Percentiles rank a stretch among this genome's conserved stretches.
Evolutionary conservation across 2,888 invertebrate species (phyloP).

Genomic region (Pristionchus fissidentatus): DNA sequence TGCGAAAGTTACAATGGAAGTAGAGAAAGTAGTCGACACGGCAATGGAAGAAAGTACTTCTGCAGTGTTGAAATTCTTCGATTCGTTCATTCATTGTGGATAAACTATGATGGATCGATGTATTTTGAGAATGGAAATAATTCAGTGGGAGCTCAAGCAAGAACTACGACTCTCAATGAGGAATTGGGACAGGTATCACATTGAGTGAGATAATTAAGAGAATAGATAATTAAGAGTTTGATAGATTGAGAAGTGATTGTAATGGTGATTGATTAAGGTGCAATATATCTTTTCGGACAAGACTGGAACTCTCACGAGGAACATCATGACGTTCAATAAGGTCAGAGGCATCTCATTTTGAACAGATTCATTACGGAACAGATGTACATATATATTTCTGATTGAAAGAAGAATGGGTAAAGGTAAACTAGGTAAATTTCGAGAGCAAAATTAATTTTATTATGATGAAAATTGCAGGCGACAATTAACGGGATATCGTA

Average conservation of each 20-base stretch:
- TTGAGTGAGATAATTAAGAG: too few species aligned
- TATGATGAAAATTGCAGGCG: slow-evolving; percentile 26
- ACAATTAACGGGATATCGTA: slow-evolving; percentile 92
- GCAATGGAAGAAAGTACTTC: too few species aligned
- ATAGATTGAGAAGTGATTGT: background rate
- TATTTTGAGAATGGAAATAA: slow-evolving; percentile 82
- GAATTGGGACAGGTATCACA: slow-evolving; percentile 77
- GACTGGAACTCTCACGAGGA: slow-evolving; percentile 98
- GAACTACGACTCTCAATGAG: slow-evolving; percentile 98
- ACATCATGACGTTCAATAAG: slow-evolving; percentile 99
- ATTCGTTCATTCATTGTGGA: slow-evolving; percentile 96
- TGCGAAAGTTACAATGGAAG: background rate
- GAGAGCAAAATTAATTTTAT: too few species aligned
- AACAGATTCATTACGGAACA: background rate
- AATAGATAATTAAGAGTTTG: background rate
- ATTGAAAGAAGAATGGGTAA: too few species aligned
- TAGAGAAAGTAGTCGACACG: too few species aligned
- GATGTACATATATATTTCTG: background rate
- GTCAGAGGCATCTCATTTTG: slow-evolving; percentile 79
- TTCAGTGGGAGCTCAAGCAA: slow-evolving; percentile 81
- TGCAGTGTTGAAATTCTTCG: slow-evolving; percentile 89
- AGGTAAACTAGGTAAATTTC: too few species aligned
- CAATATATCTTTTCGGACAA: slow-evolving; percentile 99
- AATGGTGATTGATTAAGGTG: slow-evolving; percentile 84
- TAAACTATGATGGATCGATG: slow-evolving; percentile 99